Percentiles rank a stretch among this genome's conserved stretches.
These are phyloP conservation scores for Trypoxylus dichotomus DNA, from an alignment of 1,140 invertebrate genomes.

Conservation along the genomic window DNA sequence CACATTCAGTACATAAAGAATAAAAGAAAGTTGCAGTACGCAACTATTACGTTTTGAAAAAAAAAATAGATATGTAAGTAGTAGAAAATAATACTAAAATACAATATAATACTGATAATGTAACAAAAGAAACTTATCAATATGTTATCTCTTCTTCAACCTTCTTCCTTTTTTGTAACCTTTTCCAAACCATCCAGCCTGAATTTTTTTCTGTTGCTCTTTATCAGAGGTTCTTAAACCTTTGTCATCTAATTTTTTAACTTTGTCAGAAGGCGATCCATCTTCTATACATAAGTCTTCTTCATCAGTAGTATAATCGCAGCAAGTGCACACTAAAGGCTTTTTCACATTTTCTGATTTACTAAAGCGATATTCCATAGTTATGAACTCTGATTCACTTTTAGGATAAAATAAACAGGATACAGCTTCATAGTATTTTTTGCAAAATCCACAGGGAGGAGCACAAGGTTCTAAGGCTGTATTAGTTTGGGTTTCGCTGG, in stretches of 20 bases:
- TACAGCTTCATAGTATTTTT: conserved; percentile 57
- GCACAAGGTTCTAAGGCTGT: not conserved
- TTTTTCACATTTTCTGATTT: conserved; percentile 51
- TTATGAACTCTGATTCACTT: conserved; percentile 52
- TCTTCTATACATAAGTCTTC: conserved; percentile 47
- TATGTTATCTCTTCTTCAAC: conserved; percentile 42
- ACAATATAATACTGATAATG: conserved; percentile 29
- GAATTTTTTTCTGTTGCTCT: conserved; percentile 52
- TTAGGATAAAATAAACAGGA: conserved; percentile 60
- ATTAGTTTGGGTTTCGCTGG: conserved; percentile 40
- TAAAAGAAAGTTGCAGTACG: not conserved
- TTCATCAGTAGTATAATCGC: conserved; percentile 56
- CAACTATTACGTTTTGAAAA: not conserved
- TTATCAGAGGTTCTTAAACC: conserved; percentile 40
- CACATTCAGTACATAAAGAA: conserved; percentile 27
- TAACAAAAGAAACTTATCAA: conserved; percentile 9
- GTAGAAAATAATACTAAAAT: conserved; percentile 27
- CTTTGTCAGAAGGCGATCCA: conserved; percentile 39
- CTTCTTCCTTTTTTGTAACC: conserved; percentile 59
- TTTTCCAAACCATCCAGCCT: conserved; percentile 64
- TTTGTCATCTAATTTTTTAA: conserved; percentile 38
- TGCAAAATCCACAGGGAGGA: conserved; percentile 57
- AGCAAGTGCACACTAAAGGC: conserved; percentile 59
- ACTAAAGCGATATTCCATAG: conserved; percentile 53
- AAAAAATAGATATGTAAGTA: conserved; percentile 13